These are phyloP conservation scores for Macquaria ambigua DNA, from an alignment of 2,113 vertebrate species.

Conservation along the genomic window DNA sequence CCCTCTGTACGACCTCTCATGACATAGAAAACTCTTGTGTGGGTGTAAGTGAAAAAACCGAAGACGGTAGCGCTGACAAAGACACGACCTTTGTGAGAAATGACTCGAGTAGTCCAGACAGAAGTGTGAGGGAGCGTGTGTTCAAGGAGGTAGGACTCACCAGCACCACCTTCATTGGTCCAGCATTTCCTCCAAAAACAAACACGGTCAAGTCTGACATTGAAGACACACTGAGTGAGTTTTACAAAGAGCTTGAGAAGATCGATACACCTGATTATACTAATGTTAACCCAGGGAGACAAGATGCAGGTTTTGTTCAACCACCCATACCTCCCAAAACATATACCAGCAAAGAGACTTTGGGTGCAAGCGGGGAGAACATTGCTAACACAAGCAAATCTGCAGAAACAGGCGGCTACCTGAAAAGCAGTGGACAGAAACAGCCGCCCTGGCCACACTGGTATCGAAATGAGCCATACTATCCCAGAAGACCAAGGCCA, in stretches of 20 bases:
- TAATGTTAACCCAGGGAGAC: neutral
- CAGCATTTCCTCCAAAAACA: conserved; percentile 60
- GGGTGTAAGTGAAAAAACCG: neutral
- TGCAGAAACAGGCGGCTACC: conserved; percentile 19
- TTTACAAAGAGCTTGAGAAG: conserved; percentile 84
- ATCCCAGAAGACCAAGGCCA: conserved; percentile 43
- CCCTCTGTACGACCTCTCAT: neutral
- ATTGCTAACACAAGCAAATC: neutral
- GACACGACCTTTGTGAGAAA: neutral
- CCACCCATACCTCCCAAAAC: neutral
- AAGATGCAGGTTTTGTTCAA: neutral
- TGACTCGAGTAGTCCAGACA: neutral
- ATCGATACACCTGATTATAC: conserved; percentile 55
- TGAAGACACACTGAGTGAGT: conserved; percentile 80
- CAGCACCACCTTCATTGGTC: conserved; percentile 82
- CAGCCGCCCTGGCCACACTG: conserved; percentile 41
- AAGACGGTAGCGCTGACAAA: neutral
- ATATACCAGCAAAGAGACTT: neutral
- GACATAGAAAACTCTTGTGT: neutral
- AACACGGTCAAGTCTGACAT: conserved; percentile 41
- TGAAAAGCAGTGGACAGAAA: conserved; percentile 14
- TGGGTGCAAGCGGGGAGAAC: neutral
- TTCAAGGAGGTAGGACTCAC: conserved; percentile 75
- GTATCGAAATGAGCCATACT: conserved; percentile 69
- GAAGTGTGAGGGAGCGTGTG: conserved; percentile 49